Conservation (phyloP, 2,888 invertebrate species). For the Tachina grossa region DNA sequence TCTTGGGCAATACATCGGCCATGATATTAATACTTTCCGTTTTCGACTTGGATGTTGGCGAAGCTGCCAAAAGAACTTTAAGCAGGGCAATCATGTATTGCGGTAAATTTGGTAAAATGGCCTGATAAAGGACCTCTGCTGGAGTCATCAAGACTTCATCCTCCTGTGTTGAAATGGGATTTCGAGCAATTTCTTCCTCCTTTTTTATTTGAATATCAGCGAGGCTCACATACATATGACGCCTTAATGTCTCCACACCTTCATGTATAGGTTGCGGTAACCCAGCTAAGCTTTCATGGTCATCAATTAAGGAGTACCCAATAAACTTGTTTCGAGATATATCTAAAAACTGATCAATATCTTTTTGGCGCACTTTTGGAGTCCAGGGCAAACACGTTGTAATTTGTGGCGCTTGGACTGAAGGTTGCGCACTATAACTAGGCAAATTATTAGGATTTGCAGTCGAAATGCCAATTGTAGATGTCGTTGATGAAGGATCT, state of each 20-base stretch:
- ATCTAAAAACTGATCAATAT: conserved; percentile 96
- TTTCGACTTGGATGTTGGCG: conserved; percentile 99
- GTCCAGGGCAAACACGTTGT: conserved; percentile 92
- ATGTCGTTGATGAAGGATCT: conserved; percentile 79
- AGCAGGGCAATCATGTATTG: conserved; percentile 98
- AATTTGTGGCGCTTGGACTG: conserved; percentile 78
- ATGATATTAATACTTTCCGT: conserved; percentile 99
- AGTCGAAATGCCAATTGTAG: conserved; percentile 72
- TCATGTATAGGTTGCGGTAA: conserved; percentile 98
- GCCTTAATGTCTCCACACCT: conserved; percentile 92
- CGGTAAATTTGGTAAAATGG: conserved; percentile 97
- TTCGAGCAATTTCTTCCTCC: conserved; percentile 95
- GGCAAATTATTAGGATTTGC: conserved; percentile 80
- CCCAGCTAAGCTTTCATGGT: conserved; percentile 95
- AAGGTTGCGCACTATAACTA: conserved; percentile 74
- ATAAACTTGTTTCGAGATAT: conserved; percentile 97
- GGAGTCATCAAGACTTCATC: conserved; percentile 91
- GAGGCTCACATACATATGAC: conserved; percentile 96
- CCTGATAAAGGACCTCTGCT: conserved; percentile 94
- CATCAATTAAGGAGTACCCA: conserved; percentile 94
- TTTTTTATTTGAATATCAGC: conserved; percentile 95
- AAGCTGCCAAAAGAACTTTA: conserved; percentile 98
- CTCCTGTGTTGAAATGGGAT: conserved; percentile 94
- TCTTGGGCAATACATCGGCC: conserved; percentile 98
- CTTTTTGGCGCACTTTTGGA: conserved; percentile 96